Evolutionary conservation across 2,797 vertebrate genomes (phyloP).

Genomic region (Artibeus lituratus): DNA sequence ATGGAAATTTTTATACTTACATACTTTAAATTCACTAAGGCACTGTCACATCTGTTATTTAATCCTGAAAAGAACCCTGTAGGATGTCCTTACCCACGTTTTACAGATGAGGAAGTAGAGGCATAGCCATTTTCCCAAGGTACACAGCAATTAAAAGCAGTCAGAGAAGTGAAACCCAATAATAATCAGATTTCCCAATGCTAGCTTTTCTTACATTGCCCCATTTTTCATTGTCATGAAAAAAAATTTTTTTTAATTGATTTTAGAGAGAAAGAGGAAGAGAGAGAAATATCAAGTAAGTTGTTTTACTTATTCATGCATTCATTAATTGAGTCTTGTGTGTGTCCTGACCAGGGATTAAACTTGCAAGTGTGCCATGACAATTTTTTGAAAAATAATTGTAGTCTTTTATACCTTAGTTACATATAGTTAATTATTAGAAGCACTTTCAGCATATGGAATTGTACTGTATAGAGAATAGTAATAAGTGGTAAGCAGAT

Average conservation of each 20-base stretch:
- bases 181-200: not conserved
- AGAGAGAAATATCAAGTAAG: not conserved
- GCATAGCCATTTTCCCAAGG: not conserved
- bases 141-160: not conserved
- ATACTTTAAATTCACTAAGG: slow-evolving; percentile 27
- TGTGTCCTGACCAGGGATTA: not conserved
- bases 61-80: not conserved
- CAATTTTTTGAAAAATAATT: slow-evolving; percentile 1
- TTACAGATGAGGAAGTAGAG: slow-evolving; percentile 9
- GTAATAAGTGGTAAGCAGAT: not conserved
- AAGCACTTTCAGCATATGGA: not conserved
- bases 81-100: not conserved
- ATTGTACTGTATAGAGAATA: not conserved
- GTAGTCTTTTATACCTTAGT: not conserved
- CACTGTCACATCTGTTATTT: not conserved
- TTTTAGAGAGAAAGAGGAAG: not conserved
- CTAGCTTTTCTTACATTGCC: slow-evolving; percentile 3
- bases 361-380: not conserved
- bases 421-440: not conserved
- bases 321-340: not conserved
- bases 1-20: not conserved
- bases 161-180: not conserved
- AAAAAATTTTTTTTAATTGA: not conserved
- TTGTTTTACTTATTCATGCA: not conserved
- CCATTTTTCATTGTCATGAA: not conserved